Evolutionary conservation across 2,113 vertebrate genomes (phyloP), one percentile per base, ranked within the genome.

Genomic region (Mesocricetus auratus): DNA sequence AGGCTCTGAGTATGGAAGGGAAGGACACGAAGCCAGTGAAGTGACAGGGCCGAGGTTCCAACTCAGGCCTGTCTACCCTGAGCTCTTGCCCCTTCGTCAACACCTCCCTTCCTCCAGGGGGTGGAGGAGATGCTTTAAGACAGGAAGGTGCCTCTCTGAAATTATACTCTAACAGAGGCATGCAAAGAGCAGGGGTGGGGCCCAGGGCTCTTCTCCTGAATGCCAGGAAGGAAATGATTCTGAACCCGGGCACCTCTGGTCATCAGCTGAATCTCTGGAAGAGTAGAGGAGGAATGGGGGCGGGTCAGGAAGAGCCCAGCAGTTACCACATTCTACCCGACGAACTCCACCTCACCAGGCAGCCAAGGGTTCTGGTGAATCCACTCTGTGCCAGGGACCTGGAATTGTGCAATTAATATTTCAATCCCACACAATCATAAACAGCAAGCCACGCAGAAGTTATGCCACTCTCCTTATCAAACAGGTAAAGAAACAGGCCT

Each of bases 201-300:
- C 31, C 26, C 3, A 29, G 56, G 17, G 36, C 42, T 86, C 58
- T 19, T 81, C 24, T 10, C 29, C 60, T 64, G 85, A 96, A 86
- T 93, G 45, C 42, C 69, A 71, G 88, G 53, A 93, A 91, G 69
- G 81, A 91, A 95, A 47, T n/a, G 64, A 74, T 33, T 81, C 17
- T 75, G 64, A 68, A 56, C 75, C 68, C 87, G 66, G n/a, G 56
- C 71, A 90, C 68, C 86, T 93, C 86, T 33, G 74, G 75, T 66
- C 39, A 39, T 83, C 16, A 39, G 39, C 75, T 45, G 47, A 77
- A 68, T 47, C 42, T 85, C 58, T 50, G 4, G 79, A 33, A 33
- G n/a, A 87, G 29, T 31, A 78, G 45, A 29, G 66, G 47, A 50
- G 64, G n/a, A 36, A 9, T 62, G 74, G 47, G n/a, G 3, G 81